These are phyloP conservation scores for Drosophila eugracilis DNA, from an alignment of 1,140 invertebrate genomes.

Conservation along the genomic window DNA sequence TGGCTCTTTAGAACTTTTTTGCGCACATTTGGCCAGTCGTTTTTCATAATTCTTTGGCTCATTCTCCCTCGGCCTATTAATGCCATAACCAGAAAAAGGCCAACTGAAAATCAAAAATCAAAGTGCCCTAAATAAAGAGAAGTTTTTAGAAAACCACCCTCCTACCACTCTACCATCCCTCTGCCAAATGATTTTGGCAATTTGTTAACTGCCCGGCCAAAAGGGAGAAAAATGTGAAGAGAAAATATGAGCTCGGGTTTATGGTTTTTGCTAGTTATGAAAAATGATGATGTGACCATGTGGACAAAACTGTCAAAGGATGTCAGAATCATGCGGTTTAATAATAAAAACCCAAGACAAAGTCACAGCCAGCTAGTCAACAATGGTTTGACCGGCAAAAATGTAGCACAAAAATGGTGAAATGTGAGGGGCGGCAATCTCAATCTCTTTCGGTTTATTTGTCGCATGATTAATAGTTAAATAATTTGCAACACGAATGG, in stretches of 20 bases:
- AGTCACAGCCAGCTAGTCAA: slow-evolving; percentile 40
- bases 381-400: slow-evolving; percentile 20
- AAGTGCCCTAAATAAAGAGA: slow-evolving; percentile 66
- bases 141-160: slow-evolving; percentile 38
- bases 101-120: slow-evolving; percentile 45
- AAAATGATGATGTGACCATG: slow-evolving; percentile 79
- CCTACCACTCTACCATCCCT: too few species aligned
- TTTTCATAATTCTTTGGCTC: slow-evolving; percentile 62
- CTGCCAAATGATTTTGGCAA: slow-evolving; percentile 56
- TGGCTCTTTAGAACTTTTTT: slow-evolving; percentile 52
- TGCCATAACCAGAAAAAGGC: slow-evolving; percentile 42
- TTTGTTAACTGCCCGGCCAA: slow-evolving; percentile 59
- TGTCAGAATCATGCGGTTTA: slow-evolving; percentile 80
- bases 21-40: slow-evolving; percentile 57
- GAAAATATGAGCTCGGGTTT: slow-evolving; percentile 60
- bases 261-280: slow-evolving; percentile 64
- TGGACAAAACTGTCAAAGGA: slow-evolving; percentile 79
- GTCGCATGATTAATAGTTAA: slow-evolving; percentile 76
- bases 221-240: slow-evolving; percentile 3
- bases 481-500: slow-evolving; percentile 72
- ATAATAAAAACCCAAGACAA: slow-evolving; percentile 54
- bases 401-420: neutral
- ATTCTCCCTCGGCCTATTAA: slow-evolving; percentile 52
- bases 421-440: slow-evolving; percentile 12
- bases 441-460: slow-evolving; percentile 59